Percentiles rank a stretch among this genome's conserved stretches.
Evolutionary conservation across 2,797 vertebrate species (phyloP).

Genomic region (Notolepis coatsorum): DNA sequence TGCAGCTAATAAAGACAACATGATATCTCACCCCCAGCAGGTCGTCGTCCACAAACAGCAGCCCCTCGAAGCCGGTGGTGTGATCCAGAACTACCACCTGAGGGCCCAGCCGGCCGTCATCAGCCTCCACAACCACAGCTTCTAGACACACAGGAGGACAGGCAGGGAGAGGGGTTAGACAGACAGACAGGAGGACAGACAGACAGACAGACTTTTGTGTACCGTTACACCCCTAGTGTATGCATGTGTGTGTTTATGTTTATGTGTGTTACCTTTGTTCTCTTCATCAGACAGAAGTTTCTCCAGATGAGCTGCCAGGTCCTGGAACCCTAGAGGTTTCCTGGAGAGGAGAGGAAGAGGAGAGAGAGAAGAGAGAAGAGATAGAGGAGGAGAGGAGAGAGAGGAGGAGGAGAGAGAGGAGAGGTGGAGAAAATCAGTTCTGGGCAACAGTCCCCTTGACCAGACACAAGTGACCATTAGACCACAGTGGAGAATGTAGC

Average conservation of each 20-base stretch:
- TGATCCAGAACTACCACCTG: slow-evolving; percentile 94
- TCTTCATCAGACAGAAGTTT: slow-evolving; percentile 87
- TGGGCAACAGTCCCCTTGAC: too few species aligned
- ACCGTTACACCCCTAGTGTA: too few species aligned
- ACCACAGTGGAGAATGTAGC: too few species aligned
- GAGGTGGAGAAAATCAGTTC: not conserved
- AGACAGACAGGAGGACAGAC: not conserved
- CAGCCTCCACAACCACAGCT: not conserved
- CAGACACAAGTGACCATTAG: too few species aligned
- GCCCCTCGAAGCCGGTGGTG: slow-evolving; percentile 96
- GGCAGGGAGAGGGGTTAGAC: too few species aligned
- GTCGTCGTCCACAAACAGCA: slow-evolving; percentile 96
- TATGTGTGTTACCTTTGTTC: slow-evolving; percentile 72
- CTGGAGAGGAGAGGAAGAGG: slow-evolving; percentile 69
- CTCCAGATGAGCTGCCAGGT: slow-evolving; percentile 89
- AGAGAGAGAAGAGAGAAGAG: not conserved
- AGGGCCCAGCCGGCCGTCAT: slow-evolving; percentile 92
- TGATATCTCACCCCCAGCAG: slow-evolving; percentile 90
- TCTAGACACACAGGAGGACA: not conserved
- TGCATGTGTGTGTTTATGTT: not conserved
- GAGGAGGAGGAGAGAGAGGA: not conserved
- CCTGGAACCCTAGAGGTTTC: slow-evolving; percentile 93
- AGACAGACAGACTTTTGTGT: too few species aligned
- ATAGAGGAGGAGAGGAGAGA: not conserved
- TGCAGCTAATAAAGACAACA: not conserved